Evolutionary conservation across 2,113 vertebrate species (phyloP), one percentile per base, ranked within the genome.

Genomic region (Nibea coibor): DNA sequence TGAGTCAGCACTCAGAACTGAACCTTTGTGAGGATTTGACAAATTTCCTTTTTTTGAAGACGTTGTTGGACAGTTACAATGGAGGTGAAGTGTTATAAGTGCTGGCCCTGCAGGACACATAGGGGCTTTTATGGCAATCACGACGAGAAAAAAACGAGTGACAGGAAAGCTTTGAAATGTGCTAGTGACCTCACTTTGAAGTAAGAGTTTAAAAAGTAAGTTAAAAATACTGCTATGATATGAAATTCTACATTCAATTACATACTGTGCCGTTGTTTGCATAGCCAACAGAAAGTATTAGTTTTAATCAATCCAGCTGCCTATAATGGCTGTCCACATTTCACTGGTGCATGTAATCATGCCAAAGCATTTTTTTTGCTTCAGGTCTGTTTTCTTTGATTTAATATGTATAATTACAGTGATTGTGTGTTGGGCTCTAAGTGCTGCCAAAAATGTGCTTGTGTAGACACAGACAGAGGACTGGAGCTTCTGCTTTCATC

Each of bases 21-120:
- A 56, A 20, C 68, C 45, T 77, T 66, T 39, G 16, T 12, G 31
- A 70, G 68, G 48, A 47, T 45, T 76, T 81, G 39, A 75, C 16
- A 48, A 31, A 70, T 45, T n/a, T 15, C 11, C 20, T 68, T 58
- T 59, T 47, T 67, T 35, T 35, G 20, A 26, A 56, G 59, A 72
- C 43, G 4, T 66, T 0, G 11, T 64, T 64, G 8, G 22, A 51
- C 16, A 57, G 26, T 65, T 71, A 43, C 28, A 4, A 5, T 14
- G 56, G 19, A 66, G 58, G 5, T 57, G 19, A 77, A 67, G 35
- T 66, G 64, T 28, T n/a, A 19, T 24, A 59, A 72, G 42, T 17
- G 20, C n/a, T 61, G 19, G 57, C 54, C 43, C 50, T 63, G 57
- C 50, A 57, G 57, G 26, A 73, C 26, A 66, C 9, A 16, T 51